phyloP scores from a whole-genome alignment of 2,113 vertebrate genomes.

The Isurus oxyrinchus region DNA sequence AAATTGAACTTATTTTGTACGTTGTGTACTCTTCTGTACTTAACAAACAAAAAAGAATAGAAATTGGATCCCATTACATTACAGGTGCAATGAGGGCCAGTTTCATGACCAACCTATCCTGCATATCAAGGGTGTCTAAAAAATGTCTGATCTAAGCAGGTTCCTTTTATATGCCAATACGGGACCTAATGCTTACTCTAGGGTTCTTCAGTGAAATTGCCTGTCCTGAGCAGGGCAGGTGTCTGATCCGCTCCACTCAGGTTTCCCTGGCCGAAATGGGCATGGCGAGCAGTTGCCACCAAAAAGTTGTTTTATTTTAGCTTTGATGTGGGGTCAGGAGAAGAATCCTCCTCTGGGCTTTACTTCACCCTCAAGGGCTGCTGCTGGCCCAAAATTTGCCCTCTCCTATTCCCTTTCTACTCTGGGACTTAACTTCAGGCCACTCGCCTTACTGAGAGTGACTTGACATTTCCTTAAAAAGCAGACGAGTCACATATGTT shows the following conservation, averaged over 20 bases:
- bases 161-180: neutral
- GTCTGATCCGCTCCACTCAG: neutral
- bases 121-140: neutral
- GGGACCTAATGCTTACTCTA: neutral
- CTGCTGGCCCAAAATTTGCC: no score
- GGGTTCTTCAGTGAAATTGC: neutral
- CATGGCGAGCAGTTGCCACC: neutral
- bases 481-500: no score
- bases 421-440: no score
- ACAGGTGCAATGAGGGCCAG: neutral
- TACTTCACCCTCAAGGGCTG: no score
- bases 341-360: neutral
- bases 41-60: neutral
- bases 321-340: neutral
- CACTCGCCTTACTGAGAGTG: no score
- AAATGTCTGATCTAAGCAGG: neutral
- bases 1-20: neutral
- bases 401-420: neutral
- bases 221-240: neutral
- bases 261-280: neutral
- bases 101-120: neutral
- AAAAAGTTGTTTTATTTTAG: neutral
- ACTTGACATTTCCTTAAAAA: no score
- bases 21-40: neutral
- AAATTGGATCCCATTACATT: neutral